Percentiles rank a stretch among this genome's conserved stretches.
Conservation (phyloP, 2,888 invertebrate genomes). For the Hirtodrosophila histrioides region DNA sequence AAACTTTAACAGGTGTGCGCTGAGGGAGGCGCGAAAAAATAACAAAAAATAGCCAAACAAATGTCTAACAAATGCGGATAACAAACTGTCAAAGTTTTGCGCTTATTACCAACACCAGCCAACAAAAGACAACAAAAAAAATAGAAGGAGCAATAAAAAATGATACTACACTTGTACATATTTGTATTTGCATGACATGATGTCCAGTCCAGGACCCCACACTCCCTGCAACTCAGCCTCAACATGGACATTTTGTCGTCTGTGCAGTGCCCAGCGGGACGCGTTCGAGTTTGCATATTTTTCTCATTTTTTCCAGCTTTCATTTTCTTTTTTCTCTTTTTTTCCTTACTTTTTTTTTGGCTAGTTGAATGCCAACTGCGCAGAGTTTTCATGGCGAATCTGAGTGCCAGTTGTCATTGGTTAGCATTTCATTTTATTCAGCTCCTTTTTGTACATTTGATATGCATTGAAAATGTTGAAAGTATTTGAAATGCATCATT, state of each 20-base stretch:
- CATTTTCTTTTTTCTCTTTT: slow-evolving; percentile 5
- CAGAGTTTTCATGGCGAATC: slow-evolving; percentile 39
- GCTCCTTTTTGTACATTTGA: slow-evolving; percentile 26
- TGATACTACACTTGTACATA: slow-evolving; percentile 43
- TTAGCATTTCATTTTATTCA: slow-evolving; percentile 1
- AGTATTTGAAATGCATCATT: slow-evolving; percentile 35
- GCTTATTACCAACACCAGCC: slow-evolving; percentile 70
- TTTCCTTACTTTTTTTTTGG: slow-evolving; percentile 10
- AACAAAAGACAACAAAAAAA: slow-evolving; percentile 5
- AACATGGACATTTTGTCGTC: slow-evolving; percentile 60
- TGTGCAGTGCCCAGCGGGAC: slow-evolving; percentile 56
- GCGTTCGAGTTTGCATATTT: slow-evolving; percentile 28
- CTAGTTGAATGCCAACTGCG: slow-evolving; percentile 37
- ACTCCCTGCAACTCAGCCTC: background rate
- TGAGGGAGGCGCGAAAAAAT: slow-evolving; percentile 45
- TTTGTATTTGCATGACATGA: slow-evolving; percentile 62
- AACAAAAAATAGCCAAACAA: slow-evolving; percentile 34
- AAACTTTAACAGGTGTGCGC: slow-evolving; percentile 63
- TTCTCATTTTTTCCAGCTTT: slow-evolving; percentile 6
- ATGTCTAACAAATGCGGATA: slow-evolving; percentile 75
- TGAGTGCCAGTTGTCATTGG: slow-evolving; percentile 31
- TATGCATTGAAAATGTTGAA: slow-evolving; percentile 51
- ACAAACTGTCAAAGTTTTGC: slow-evolving; percentile 82
- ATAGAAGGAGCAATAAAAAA: slow-evolving; percentile 18
- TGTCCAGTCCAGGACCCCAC: slow-evolving; percentile 37